Evolutionary conservation across 1,140 invertebrate species (phyloP), one percentile per base, ranked within the genome.

Genomic region (Tenebrio molitor): DNA sequence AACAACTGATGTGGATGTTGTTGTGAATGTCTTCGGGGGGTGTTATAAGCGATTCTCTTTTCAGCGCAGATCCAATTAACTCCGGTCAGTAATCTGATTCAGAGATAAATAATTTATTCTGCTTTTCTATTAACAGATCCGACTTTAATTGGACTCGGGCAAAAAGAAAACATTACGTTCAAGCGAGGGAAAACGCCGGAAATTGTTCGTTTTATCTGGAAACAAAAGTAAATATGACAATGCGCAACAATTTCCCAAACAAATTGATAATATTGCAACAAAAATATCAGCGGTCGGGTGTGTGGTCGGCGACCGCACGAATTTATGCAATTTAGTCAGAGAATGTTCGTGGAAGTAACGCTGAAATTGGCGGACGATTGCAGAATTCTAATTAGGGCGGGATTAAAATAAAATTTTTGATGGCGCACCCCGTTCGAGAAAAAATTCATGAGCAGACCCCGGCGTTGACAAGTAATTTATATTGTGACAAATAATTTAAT

Each of bases 401-500:
- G 10, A 10, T 10, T 33, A 10, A 33, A 33, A 33, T 4, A 33
- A 33, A 33, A 33, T 10, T 5, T 33, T 33, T 4, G 10, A 4
- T 4, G 10, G 4, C 29, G 4, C 10, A 33, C 29, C 29, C 29
- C 10, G 4, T 33, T 33, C 29, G 29, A 4, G 29, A 33, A 33
- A 33, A 33, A 33, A 33, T 33, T 33, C 29, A 33, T 33, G 29
- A 33, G 10, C 29, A 29, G 8, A 29, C 25, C 25, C 25, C 8
- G 3, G 8, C 36, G 36, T 12, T 12, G n/a, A 12, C 4, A 39
- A 39, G 36, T 39, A 39, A 39, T 39, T 39, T 39, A 39, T 39
- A 39, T 39, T 39, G 12, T 12, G 36, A 39, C 36, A 39, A 39
- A 39, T 39, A 39, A 39, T 39, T 39, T 39, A 39, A 39, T 39